Conservation (phyloP, 2,797 vertebrate species). For the Sebastolobus altivelis region DNA sequence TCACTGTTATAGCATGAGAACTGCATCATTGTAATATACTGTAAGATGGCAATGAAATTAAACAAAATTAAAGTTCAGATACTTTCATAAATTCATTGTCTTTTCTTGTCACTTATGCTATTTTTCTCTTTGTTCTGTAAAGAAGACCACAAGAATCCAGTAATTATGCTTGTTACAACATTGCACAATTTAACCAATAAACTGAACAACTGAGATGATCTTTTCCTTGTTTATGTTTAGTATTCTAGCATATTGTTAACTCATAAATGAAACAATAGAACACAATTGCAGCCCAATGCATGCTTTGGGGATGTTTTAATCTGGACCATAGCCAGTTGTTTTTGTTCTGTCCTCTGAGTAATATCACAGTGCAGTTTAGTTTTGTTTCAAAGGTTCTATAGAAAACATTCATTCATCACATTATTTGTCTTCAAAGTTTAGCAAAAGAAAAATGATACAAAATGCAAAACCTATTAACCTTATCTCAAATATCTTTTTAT, state of each 20-base stretch:
- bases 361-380: neutral
- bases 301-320: constrained; percentile 9
- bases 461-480: neutral
- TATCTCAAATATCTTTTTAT: neutral
- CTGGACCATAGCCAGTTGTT: neutral
- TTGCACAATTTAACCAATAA: constrained; percentile 1
- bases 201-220: neutral
- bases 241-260: neutral
- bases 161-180: neutral
- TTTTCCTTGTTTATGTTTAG: neutral
- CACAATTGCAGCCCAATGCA: neutral
- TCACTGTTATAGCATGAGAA: constrained; percentile 3
- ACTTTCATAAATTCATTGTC: neutral
- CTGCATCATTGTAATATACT: neutral
- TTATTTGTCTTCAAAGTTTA: neutral
- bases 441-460: neutral
- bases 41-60: neutral
- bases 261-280: neutral
- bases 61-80: neutral
- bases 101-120: neutral
- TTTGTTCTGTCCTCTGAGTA: neutral
- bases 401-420: neutral
- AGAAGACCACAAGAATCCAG: neutral
- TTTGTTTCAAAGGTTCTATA: neutral
- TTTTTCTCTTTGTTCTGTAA: neutral